phyloP scores from a whole-genome alignment of 2,797 vertebrate species.

The Sebastes diploproa region DNA sequence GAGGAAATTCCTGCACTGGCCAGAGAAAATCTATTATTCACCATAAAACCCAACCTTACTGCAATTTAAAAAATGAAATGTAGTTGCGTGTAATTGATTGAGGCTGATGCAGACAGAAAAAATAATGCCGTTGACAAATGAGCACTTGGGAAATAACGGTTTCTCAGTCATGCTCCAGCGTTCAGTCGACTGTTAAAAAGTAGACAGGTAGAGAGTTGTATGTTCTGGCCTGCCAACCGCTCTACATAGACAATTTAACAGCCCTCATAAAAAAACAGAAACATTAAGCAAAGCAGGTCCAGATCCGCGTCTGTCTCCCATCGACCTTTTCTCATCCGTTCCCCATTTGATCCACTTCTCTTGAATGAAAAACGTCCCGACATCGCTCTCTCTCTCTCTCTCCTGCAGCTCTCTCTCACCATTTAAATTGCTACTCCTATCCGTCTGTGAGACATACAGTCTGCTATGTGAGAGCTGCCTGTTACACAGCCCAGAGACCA shows the following conservation, averaged over 20 bases:
- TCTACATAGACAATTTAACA: conserved; percentile 67
- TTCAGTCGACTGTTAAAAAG: conserved; percentile 1
- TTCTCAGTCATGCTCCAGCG: conserved; percentile 1
- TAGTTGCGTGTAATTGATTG: conserved; percentile 17
- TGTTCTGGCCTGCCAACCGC: conserved; percentile 46
- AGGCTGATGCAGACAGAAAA: conserved; percentile 14
- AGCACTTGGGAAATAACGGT: conserved; percentile 14
- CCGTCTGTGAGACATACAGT: conserved; percentile 38
- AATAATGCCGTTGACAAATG: conserved; percentile 38
- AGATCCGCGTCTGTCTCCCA: conserved; percentile 57
- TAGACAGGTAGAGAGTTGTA: conserved; percentile 41
- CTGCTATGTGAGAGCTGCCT: conserved; percentile 47
- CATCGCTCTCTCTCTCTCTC: not conserved
- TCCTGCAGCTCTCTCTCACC: conserved; percentile 9
- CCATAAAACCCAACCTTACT: conserved; percentile 37
- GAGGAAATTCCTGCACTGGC: conserved; percentile 43
- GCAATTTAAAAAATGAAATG: conserved; percentile 18
- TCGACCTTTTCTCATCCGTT: conserved; percentile 27
- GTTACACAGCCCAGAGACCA: conserved; percentile 33
- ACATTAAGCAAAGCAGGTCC: conserved; percentile 61
- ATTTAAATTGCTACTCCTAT: conserved; percentile 35
- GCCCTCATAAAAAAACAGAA: conserved; percentile 69
- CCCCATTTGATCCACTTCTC: conserved; percentile 19
- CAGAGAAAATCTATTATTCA: conserved; percentile 41
- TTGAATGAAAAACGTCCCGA: conserved; percentile 2